Conservation (phyloP, 2,888 invertebrate species). For the Lamellibrachia satsuma region DNA sequence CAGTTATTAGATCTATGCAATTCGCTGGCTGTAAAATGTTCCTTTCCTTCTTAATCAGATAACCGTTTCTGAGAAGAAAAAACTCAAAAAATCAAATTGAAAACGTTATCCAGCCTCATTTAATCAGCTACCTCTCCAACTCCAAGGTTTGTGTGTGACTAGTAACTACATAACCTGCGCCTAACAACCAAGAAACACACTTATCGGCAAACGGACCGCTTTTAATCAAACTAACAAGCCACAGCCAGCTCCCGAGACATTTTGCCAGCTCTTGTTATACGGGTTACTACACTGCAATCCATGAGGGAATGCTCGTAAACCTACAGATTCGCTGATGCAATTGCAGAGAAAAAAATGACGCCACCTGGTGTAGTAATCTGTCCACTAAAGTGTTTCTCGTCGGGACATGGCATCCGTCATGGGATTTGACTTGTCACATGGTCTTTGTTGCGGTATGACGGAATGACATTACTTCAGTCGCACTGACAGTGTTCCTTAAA, state of each 20-base stretch:
- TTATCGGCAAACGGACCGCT: background rate
- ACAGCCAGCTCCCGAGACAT: background rate
- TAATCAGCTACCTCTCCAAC: background rate
- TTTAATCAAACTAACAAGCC: background rate
- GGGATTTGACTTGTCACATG: background rate
- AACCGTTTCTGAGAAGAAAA: background rate
- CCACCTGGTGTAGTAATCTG: background rate
- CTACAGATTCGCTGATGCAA: background rate
- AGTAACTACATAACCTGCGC: background rate
- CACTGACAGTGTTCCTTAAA: background rate
- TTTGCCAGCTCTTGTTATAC: background rate
- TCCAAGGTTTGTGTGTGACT: background rate
- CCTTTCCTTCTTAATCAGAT: background rate
- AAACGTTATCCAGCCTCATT: background rate
- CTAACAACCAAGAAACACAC: constrained; percentile 10
- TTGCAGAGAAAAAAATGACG: background rate
- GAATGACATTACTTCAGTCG: background rate
- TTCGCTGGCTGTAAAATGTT: background rate
- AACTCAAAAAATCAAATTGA: background rate
- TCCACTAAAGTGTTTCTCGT: background rate
- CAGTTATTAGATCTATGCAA: background rate
- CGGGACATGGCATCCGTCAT: background rate
- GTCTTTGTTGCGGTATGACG: background rate
- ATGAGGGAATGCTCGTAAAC: background rate
- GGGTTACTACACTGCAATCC: background rate